Evolutionary conservation across 1,140 invertebrate genomes (phyloP).

Genomic region (Vanessa atalanta): DNA sequence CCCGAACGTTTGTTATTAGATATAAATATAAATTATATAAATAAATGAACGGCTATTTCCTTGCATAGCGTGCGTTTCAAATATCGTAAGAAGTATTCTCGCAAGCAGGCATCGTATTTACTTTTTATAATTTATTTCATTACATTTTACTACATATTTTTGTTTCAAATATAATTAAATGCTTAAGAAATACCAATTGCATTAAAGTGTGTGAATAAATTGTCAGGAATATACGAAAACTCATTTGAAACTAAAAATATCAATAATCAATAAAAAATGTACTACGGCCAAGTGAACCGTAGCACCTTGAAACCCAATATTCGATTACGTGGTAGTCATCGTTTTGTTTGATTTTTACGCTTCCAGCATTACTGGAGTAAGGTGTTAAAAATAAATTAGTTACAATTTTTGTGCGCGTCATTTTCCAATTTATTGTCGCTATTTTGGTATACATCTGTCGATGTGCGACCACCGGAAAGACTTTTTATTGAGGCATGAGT

Average conservation of each 20-base stretch:
- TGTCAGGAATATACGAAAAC: background rate
- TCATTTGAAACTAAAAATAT: background rate
- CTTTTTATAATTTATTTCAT: too few species aligned
- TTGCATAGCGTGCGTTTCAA: background rate
- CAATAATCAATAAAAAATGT: conserved; percentile 20
- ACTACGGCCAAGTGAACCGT: conserved; percentile 24
- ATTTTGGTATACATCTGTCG: conserved; percentile 39
- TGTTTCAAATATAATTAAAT: background rate
- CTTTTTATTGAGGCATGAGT: conserved; percentile 33
- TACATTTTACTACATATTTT: background rate
- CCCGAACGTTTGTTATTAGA: conserved; percentile 31
- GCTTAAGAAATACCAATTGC: background rate
- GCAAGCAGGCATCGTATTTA: too few species aligned
- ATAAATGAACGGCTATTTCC: background rate
- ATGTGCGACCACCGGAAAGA: conserved; percentile 41
- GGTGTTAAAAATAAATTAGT: conserved; percentile 43
- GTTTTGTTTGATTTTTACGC: conserved; percentile 39
- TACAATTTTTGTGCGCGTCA: conserved; percentile 38
- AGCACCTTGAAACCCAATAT: conserved; percentile 35
- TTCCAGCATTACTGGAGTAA: conserved; percentile 34
- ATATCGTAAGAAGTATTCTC: too few species aligned
- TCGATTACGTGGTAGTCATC: conserved; percentile 27
- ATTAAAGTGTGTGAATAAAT: background rate
- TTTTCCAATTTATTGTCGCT: conserved; percentile 42
- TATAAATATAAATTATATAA: conserved; percentile 2